Evolutionary conservation across 2,797 vertebrate species (phyloP).

Genomic region (Serranus cabrilla): DNA sequence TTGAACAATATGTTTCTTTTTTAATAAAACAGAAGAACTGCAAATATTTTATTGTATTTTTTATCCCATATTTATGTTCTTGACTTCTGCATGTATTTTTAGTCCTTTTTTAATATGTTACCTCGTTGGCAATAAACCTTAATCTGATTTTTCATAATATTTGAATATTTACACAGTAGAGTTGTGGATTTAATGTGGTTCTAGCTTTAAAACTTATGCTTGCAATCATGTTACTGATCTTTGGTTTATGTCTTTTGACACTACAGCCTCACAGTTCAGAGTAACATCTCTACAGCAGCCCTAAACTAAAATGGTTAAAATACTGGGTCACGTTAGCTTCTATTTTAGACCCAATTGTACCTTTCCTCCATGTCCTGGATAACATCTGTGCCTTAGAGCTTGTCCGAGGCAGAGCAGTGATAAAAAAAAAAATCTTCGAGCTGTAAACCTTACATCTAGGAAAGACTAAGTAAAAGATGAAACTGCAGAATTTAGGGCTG

Average conservation of each 20-base stretch:
- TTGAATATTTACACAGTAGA: too few species aligned
- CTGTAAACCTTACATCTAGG: neutral
- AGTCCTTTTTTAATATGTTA: neutral
- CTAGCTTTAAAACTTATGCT: too few species aligned
- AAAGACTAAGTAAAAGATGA: conserved; percentile 18
- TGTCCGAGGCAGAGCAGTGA: conserved; percentile 1
- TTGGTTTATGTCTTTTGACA: neutral
- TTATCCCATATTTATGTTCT: neutral
- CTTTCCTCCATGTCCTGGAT: conserved; percentile 20
- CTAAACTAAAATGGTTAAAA: conserved; percentile 11
- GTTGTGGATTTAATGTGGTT: too few species aligned
- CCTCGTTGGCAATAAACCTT: too few species aligned
- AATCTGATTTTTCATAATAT: too few species aligned
- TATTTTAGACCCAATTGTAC: conserved; percentile 14
- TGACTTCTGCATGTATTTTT: neutral
- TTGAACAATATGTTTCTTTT: neutral
- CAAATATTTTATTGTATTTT: neutral
- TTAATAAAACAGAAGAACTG: neutral
- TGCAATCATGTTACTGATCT: neutral
- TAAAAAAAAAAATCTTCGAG: conserved; percentile 1
- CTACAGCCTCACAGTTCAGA: neutral
- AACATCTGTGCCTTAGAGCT: conserved; percentile 5
- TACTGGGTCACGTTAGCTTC: conserved; percentile 12
- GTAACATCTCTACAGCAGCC: neutral
- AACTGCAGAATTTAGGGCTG: conserved; percentile 14